Evolutionary conservation across 2,797 vertebrate genomes (phyloP).

Genomic region (Platyrinchus mystaceus): DNA sequence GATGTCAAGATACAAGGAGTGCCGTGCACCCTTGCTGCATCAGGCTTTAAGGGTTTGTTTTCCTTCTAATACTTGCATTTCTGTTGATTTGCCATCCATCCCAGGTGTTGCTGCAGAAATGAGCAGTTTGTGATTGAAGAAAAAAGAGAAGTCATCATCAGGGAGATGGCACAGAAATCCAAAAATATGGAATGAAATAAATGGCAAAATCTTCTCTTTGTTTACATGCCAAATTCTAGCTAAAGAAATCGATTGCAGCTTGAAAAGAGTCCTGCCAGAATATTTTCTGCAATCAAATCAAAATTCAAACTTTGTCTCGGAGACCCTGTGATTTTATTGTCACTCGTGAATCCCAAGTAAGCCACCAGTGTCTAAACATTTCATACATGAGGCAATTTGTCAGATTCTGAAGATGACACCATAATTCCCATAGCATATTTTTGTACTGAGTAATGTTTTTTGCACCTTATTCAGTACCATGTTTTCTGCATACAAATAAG

Average conservation of each 20-base stretch:
- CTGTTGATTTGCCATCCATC: neutral
- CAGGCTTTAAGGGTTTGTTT: neutral
- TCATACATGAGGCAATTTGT: conserved; percentile 29
- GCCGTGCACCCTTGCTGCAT: neutral
- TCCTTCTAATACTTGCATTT: neutral
- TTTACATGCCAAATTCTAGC: conserved; percentile 1
- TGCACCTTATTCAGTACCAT: neutral
- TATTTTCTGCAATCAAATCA: conserved; percentile 3
- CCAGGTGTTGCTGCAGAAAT: neutral
- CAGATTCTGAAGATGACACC: conserved; percentile 39
- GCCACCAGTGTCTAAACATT: conserved; percentile 32
- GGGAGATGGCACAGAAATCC: neutral
- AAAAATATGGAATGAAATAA: neutral
- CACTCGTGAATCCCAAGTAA: conserved; percentile 14
- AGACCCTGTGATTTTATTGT: conserved; percentile 32
- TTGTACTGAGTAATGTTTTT: conserved; percentile 16
- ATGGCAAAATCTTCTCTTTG: conserved; percentile 3
- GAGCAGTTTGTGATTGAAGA: neutral
- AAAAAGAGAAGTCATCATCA: neutral
- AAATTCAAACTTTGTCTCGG: conserved; percentile 21
- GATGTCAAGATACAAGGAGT: neutral
- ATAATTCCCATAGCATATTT: conserved; percentile 25
- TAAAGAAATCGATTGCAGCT: conserved; percentile 22
- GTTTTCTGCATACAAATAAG: conserved; percentile 1
- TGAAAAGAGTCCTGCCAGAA: conserved; percentile 18